Evolutionary conservation across 2,113 vertebrate genomes (phyloP).

Genomic region (Mungos mungo): DNA sequence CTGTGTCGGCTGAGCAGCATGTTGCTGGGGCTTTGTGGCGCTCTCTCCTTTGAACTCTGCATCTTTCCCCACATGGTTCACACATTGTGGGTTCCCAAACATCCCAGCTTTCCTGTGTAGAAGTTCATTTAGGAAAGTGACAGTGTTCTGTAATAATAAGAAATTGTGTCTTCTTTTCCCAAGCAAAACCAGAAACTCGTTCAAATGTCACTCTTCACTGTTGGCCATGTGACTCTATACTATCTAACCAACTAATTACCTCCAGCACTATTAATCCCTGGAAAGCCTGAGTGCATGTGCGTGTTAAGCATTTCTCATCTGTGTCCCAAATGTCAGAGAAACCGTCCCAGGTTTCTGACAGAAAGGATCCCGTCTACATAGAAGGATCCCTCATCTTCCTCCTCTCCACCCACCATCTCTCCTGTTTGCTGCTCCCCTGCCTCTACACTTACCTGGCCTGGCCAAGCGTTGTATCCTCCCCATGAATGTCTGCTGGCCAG

Average conservation of each 20-base stretch:
- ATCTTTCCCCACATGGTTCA: neutral
- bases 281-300: neutral
- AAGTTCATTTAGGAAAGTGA: neutral
- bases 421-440: neutral
- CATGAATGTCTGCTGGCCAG: neutral
- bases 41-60: neutral
- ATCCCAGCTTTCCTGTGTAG: neutral
- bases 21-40: neutral
- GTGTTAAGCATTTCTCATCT: neutral
- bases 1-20: neutral
- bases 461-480: no score
- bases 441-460: neutral
- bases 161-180: neutral
- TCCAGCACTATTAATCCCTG: neutral
- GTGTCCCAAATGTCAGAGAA: neutral
- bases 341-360: neutral
- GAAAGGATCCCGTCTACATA: neutral
- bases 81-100: neutral
- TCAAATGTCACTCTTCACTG: neutral
- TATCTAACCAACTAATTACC: neutral
- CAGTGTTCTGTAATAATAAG: neutral
- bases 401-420: neutral
- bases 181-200: neutral
- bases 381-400: neutral
- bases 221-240: neutral